A percentile compares a stretch with the other conserved stretches of the same genome.
Conservation (phyloP, 2,113 vertebrate genomes). For the Genyomyrus donnyi region DNA sequence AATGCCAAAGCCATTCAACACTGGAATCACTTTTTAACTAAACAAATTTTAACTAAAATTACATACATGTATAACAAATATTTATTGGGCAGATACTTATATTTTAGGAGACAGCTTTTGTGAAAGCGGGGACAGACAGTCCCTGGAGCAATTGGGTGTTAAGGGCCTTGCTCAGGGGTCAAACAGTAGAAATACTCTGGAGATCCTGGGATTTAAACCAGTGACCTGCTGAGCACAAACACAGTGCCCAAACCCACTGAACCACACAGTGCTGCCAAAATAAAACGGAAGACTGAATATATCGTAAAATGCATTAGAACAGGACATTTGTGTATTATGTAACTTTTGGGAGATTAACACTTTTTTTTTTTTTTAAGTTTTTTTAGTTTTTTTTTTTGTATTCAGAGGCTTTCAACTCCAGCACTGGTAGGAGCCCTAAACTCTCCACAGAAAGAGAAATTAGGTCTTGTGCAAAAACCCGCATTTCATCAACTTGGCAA, state of each 20-base stretch:
- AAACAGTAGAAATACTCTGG: not conserved
- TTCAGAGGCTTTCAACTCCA: not conserved
- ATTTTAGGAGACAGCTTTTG: not conserved
- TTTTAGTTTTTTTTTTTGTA: not conserved
- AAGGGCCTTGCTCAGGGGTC: not conserved
- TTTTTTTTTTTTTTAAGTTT: not conserved
- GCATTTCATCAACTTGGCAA: conserved; percentile 2
- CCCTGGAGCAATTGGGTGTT: not conserved
- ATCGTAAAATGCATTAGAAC: not conserved
- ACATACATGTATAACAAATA: not conserved
- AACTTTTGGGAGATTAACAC: not conserved
- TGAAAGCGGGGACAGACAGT: not conserved
- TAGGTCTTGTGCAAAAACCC: not conserved
- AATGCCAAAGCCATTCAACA: not conserved
- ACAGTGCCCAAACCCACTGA: not conserved
- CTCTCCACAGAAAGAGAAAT: not conserved
- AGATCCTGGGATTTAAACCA: not conserved
- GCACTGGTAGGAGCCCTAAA: not conserved
- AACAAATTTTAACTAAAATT: not conserved
- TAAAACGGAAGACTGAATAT: not conserved
- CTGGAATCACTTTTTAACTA: not conserved
- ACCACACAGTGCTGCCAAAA: not conserved
- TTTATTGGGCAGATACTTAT: not conserved
- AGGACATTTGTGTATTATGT: not conserved
- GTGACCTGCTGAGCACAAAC: not conserved